Percentiles rank a stretch among this genome's conserved stretches.
phyloP scores from a whole-genome alignment of 2,113 vertebrate species.

The Catharus bicknelli region DNA sequence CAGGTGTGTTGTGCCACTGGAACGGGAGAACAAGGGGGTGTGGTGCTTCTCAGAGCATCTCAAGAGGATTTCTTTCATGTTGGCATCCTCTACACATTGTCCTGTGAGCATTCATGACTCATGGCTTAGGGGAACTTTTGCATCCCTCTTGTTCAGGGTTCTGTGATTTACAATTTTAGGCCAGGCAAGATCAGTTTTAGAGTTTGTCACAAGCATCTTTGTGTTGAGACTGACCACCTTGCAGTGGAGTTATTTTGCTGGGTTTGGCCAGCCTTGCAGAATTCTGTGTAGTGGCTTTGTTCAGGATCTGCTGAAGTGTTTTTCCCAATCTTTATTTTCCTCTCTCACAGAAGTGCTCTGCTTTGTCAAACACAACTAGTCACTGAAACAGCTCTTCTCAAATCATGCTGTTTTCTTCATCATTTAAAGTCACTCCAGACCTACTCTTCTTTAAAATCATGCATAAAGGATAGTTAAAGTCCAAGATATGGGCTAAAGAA shows the following conservation, averaged over 20 bases:
- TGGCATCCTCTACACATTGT: background rate
- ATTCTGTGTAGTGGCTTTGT: background rate
- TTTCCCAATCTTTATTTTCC: background rate
- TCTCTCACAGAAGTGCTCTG: background rate
- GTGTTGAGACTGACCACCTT: background rate
- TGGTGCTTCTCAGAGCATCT: background rate
- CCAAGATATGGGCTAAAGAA: background rate
- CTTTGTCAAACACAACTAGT: background rate
- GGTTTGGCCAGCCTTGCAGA: background rate
- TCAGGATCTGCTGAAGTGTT: background rate
- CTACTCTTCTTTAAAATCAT: background rate
- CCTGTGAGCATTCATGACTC: background rate
- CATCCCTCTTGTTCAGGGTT: background rate
- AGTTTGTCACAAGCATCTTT: background rate
- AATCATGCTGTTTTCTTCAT: background rate
- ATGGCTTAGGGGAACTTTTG: background rate
- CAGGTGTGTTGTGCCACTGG: background rate
- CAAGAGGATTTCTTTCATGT: background rate
- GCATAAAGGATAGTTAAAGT: background rate
- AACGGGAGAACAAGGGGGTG: accelerated
- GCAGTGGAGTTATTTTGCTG: background rate
- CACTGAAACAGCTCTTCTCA: background rate
- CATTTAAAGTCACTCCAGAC: background rate
- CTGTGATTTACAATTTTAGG: background rate
- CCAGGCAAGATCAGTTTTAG: background rate